A percentile compares a stretch with the other conserved stretches of the same genome.
These are phyloP conservation scores for Cryptomyrus ogoouensis DNA, from an alignment of 2,113 vertebrate genomes.

Conservation along the genomic window DNA sequence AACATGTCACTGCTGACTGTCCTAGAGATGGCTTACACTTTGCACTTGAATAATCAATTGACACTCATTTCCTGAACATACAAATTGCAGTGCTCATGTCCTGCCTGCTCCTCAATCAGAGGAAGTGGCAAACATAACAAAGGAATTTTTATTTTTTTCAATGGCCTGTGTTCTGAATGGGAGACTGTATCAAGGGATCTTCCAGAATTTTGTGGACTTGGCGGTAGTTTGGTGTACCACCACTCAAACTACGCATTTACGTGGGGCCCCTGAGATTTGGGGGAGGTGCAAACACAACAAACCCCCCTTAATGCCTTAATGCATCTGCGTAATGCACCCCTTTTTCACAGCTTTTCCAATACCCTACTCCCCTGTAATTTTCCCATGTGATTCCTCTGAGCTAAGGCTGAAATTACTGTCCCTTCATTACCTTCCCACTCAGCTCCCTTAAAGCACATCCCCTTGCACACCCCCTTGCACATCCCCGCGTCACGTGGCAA, in stretches of 20 bases:
- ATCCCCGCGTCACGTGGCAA: not conserved
- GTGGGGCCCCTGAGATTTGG: not conserved
- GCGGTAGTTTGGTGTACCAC: not conserved
- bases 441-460: not conserved
- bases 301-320: not conserved
- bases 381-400: not conserved
- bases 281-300: not conserved
- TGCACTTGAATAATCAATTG: not conserved
- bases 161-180: not conserved
- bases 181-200: not conserved
- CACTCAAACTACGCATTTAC: not conserved
- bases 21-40: not conserved
- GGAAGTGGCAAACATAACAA: not conserved
- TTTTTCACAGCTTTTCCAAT: not conserved
- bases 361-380: not conserved
- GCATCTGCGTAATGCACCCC: not conserved
- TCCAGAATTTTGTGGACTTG: not conserved
- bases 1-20: no score
- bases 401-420: not conserved
- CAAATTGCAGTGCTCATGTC: not conserved
- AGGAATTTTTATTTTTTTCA: not conserved
- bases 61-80: not conserved
- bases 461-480: not conserved
- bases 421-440: not conserved
- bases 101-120: not conserved